Conservation (phyloP, 2,888 invertebrate genomes). For the Cinara cedri region DNA sequence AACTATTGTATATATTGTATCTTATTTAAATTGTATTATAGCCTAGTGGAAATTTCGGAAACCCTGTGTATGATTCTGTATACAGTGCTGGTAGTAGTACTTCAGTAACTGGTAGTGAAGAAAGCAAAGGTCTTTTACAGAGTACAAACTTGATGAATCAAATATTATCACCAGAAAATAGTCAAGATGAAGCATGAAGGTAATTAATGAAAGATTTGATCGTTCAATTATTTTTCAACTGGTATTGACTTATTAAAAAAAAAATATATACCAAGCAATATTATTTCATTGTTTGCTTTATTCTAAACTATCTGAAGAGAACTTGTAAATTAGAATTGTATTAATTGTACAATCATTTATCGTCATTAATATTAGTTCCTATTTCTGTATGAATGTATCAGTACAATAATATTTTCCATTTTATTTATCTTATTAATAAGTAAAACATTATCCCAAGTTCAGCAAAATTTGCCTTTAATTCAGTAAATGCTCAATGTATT, state of each 20-base stretch:
- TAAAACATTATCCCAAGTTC: neutral
- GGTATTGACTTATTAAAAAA: neutral
- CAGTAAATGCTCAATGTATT: neutral
- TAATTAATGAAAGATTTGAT: neutral
- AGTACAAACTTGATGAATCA: constrained; percentile 52
- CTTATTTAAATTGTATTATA: constrained; percentile 12
- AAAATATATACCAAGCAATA: neutral
- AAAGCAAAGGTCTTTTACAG: constrained; percentile 63
- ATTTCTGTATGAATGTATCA: constrained; percentile 18
- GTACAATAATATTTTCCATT: constrained; percentile 31
- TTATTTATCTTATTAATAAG: constrained; percentile 22
- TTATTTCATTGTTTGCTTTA: neutral
- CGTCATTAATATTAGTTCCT: constrained; percentile 46
- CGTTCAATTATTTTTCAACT: neutral
- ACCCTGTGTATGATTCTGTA: constrained; percentile 86
- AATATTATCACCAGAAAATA: constrained; percentile 38
- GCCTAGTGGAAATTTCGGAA: constrained; percentile 68
- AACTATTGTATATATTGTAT: neutral
- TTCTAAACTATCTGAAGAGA: neutral
- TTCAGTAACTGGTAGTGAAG: constrained; percentile 63
- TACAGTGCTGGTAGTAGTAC: constrained; percentile 67
- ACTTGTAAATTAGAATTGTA: constrained; percentile 16
- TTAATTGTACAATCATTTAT: constrained; percentile 13
- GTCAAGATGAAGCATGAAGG: constrained; percentile 41
- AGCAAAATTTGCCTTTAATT: constrained; percentile 25